Percentiles rank a stretch among this genome's conserved stretches.
Evolutionary conservation across 2,113 vertebrate genomes (phyloP).

Genomic region (Gambusia holbrooki): DNA sequence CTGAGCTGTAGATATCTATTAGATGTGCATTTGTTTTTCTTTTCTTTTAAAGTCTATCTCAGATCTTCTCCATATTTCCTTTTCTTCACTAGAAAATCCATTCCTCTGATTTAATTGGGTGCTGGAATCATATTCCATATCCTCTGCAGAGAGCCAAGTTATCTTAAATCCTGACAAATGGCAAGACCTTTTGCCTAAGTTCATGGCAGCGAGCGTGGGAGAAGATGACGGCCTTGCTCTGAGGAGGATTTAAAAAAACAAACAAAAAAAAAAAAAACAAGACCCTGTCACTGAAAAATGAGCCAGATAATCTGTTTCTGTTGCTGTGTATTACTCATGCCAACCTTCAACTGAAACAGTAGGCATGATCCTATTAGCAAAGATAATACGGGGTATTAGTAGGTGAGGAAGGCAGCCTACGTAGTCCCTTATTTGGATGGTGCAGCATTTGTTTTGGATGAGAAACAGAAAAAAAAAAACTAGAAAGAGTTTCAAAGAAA

Average conservation of each 20-base stretch:
- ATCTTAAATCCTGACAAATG: constrained; percentile 52
- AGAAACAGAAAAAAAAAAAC: constrained; percentile 9
- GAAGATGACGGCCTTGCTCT: constrained; percentile 43
- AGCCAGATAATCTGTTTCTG: constrained; percentile 58
- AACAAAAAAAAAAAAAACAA: constrained; percentile 21
- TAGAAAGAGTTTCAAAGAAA: constrained; percentile 15
- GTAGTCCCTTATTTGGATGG: constrained; percentile 27
- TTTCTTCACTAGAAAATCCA: constrained; percentile 20
- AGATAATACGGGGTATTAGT: constrained; percentile 56
- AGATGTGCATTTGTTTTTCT: background rate
- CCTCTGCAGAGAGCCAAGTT: constrained; percentile 33
- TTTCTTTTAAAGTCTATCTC: constrained; percentile 2
- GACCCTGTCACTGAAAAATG: constrained; percentile 47
- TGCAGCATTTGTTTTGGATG: constrained; percentile 35
- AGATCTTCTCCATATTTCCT: constrained; percentile 18
- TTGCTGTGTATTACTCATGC: constrained; percentile 59
- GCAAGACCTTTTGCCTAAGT: constrained; percentile 51
- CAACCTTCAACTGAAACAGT: constrained; percentile 56
- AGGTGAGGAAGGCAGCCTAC: constrained; percentile 27
- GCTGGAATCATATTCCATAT: constrained; percentile 29
- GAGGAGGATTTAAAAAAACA: constrained; percentile 33
- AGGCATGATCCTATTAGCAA: constrained; percentile 64
- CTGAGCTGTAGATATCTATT: background rate
- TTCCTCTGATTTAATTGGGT: constrained; percentile 41
- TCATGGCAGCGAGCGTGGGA: constrained; percentile 28